Evolutionary conservation across 2,888 invertebrate species (phyloP).

Genomic region (Lochmaea capreae): DNA sequence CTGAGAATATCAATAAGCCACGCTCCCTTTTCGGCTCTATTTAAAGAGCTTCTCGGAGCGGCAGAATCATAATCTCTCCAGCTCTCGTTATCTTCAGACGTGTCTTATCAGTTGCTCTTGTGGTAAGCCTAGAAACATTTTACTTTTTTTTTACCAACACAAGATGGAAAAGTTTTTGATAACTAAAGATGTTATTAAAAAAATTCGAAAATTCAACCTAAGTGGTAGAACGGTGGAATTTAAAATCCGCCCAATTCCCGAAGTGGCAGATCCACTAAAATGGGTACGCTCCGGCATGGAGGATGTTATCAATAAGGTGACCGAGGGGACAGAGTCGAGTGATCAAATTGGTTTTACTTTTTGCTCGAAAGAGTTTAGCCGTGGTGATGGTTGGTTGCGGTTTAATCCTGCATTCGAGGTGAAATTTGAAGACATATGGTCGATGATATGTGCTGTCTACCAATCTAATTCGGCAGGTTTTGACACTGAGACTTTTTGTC

Average conservation of each 20-base stretch:
- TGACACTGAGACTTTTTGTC: conserved; percentile 13
- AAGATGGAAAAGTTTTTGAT: conserved; percentile 24
- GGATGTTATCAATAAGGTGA: conserved; percentile 16
- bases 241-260: conserved; percentile 20
- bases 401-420: conserved; percentile 16
- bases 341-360: conserved; percentile 30
- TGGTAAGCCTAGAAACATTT: too few species aligned
- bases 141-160: too few species aligned
- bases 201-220: conserved; percentile 19
- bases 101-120: too few species aligned
- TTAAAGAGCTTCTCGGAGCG: too few species aligned
- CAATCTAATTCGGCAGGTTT: conserved; percentile 19
- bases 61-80: too few species aligned
- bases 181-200: conserved; percentile 21
- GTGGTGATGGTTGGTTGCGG: conserved; percentile 19
- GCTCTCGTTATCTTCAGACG: too few species aligned
- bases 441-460: conserved; percentile 18
- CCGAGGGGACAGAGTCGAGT: conserved; percentile 1
- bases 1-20: too few species aligned
- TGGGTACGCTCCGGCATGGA: neutral
- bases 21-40: too few species aligned
- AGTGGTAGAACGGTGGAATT: conserved; percentile 21
- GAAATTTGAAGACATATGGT: conserved; percentile 17
- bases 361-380: conserved; percentile 12
- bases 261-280: neutral